Conservation (phyloP, 2,888 invertebrate species). For the Hemistola chrysoprasaria region DNA sequence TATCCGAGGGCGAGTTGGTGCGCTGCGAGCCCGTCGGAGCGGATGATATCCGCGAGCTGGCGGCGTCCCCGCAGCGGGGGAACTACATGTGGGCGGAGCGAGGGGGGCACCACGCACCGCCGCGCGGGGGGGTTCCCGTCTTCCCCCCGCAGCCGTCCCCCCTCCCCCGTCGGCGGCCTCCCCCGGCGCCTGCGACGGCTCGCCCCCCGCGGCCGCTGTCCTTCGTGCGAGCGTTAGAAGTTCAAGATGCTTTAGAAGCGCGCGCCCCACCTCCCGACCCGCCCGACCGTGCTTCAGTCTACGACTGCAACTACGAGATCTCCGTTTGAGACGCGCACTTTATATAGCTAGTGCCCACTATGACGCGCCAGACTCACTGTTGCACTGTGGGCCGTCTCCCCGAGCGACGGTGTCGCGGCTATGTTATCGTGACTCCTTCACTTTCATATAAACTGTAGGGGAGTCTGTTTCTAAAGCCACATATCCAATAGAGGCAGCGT, state of each 20-base stretch:
- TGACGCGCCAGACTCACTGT: no score
- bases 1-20: constrained; percentile 91
- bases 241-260: constrained; percentile 94
- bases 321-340: constrained; percentile 94
- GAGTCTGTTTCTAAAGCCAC: no score
- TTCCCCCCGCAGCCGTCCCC: constrained; percentile 66
- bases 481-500: no score
- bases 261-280: constrained; percentile 79
- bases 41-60: constrained; percentile 93
- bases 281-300: constrained; percentile 93
- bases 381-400: no score
- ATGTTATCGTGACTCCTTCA: no score
- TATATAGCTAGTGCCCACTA: no score
- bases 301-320: constrained; percentile 97
- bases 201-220: constrained; percentile 89
- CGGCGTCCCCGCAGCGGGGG: constrained; percentile 91
- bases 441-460: no score
- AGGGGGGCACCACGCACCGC: constrained; percentile 58
- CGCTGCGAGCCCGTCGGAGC: constrained; percentile 86
- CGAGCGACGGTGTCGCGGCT: no score
- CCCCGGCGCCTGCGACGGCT: constrained; percentile 69
- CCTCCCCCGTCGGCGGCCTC: constrained; percentile 59
- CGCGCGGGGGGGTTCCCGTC: constrained; percentile 49
- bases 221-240: constrained; percentile 94
- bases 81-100: constrained; percentile 80